Base-by-base conservation (phyloP, 2,888 invertebrate species). In the Scelioninae gen. 1 region DNA sequence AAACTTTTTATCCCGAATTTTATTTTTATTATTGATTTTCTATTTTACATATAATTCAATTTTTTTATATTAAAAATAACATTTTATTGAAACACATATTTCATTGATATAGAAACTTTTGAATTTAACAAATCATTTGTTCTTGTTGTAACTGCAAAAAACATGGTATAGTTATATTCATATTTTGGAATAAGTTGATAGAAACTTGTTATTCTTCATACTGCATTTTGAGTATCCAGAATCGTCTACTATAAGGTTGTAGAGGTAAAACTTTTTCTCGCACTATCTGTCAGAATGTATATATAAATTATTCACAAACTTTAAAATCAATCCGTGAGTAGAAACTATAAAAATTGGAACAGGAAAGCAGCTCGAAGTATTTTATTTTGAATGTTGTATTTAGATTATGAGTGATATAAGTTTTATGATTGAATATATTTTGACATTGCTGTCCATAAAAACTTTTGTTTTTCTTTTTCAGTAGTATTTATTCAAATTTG, bases 131-230 rank as follows among this genome's bases (percentile, higher is more conserved):
- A n/a, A n/a, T n/a, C n/a, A n/a, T n/a, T 23, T 23, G 1, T 23
- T 23, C 23, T 23, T 23, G 1, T 23, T 23, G 1, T 38, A 11
- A 38, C 11, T 38, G 8, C 38, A 38, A 38, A 38, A n/a, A 38
- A 38, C 5, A 5, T 38, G 1, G 38, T 23, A 23, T 23, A 23
- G 23, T 4, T 23, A 23, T 38, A 38, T 38, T 38, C 16, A 11
- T 16, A 29, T 51, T 51, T 29, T 11, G 49, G 32, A 49, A 31
- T 34, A 47, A 32, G 49, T n/a, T 63, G 34, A 63, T 63, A 13
- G 49, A 45, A 63, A 63, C 31, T 49, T 49, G 34, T 32, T 49
- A 63, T 49, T 63, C 63, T 38, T 58, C 40, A 58, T 58, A 58
- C 7, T 40, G 40, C 40, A 11, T 58, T 58, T 58, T 40, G 58